A percentile compares a stretch with the other conserved stretches of the same genome.
Conservation (phyloP, 2,888 invertebrate species). For the Ommatoiulus sabulosus region DNA sequence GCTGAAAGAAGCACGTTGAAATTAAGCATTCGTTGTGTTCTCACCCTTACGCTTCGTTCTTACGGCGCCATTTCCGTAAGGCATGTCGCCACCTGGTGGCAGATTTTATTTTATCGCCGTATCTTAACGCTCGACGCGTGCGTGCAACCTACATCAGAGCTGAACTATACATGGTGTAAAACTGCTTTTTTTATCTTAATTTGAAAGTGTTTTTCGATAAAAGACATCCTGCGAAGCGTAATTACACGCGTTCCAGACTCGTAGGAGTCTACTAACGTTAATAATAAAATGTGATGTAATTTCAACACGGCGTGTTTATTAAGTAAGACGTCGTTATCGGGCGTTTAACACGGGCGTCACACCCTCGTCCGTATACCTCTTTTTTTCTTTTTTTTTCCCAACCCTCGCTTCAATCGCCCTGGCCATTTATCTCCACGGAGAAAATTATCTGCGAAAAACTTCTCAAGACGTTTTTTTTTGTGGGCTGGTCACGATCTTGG, state of each 20-base stretch:
- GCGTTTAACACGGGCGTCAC: background rate
- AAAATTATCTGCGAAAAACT: conserved; percentile 7
- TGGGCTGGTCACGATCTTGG: conserved; percentile 1
- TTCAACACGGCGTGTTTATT: conserved; percentile 23
- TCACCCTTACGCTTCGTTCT: too few relatives aligned
- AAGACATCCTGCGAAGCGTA: conserved; percentile 15
- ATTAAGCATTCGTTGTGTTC: too few relatives aligned
- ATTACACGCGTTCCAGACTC: conserved; percentile 21
- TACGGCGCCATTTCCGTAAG: too few relatives aligned
- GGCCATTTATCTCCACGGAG: conserved; percentile 9
- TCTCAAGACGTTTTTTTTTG: background rate
- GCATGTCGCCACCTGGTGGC: background rate
- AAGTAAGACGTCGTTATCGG: conserved; percentile 27
- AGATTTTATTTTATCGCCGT: background rate
- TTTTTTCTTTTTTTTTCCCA: background rate
- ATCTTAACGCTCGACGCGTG: background rate
- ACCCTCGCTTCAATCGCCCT: background rate
- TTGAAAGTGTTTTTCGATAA: conserved; percentile 40
- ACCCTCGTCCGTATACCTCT: background rate
- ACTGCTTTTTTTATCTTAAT: conserved; percentile 35
- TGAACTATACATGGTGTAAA: background rate
- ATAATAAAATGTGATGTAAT: conserved; percentile 43
- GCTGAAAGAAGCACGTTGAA: too few relatives aligned
- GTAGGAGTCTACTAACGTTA: background rate
- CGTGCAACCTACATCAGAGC: conserved; percentile 21